Evolutionary conservation across 2,888 invertebrate genomes (phyloP).

Genomic region (Colostygia pectinataria): DNA sequence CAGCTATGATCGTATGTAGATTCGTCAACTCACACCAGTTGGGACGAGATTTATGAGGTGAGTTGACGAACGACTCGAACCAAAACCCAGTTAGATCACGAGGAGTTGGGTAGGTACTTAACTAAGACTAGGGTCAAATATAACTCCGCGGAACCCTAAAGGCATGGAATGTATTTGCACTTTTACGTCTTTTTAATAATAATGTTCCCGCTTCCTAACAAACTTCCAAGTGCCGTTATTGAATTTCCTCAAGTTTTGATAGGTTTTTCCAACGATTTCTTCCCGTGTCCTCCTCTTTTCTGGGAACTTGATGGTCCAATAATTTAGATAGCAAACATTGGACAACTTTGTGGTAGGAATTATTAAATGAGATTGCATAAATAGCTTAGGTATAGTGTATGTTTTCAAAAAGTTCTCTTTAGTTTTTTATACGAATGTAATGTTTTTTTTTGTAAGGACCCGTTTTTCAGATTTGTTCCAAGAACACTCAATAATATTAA

Average conservation of each 20-base stretch:
- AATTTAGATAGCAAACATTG: conserved; percentile 64
- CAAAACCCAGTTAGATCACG: too few species aligned
- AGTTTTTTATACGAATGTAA: too few species aligned
- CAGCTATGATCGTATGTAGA: too few species aligned
- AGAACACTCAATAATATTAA: too few species aligned
- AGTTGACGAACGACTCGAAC: too few species aligned
- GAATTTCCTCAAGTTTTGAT: conserved; percentile 82
- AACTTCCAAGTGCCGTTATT: conserved; percentile 81
- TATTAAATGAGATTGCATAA: conserved; percentile 6
- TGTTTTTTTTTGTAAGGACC: conserved; percentile 1
- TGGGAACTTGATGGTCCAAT: conserved; percentile 62
- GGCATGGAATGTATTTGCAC: conserved; percentile 1
- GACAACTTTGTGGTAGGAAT: conserved; percentile 20
- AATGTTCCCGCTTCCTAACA: conserved; percentile 76
- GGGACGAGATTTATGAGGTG: too few species aligned
- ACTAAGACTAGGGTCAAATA: too few species aligned
- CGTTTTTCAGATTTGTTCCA: too few species aligned
- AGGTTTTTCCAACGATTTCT: conserved; percentile 79
- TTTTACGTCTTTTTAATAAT: conserved; percentile 49
- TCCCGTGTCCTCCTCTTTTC: conserved; percentile 62
- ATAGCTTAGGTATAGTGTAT: not conserved
- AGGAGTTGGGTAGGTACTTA: too few species aligned
- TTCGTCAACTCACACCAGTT: too few species aligned
- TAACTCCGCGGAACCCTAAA: conserved; percentile 3
- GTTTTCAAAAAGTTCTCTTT: too few species aligned